phyloP scores from a whole-genome alignment of 2,113 vertebrate genomes.

The Anhinga rufa region DNA sequence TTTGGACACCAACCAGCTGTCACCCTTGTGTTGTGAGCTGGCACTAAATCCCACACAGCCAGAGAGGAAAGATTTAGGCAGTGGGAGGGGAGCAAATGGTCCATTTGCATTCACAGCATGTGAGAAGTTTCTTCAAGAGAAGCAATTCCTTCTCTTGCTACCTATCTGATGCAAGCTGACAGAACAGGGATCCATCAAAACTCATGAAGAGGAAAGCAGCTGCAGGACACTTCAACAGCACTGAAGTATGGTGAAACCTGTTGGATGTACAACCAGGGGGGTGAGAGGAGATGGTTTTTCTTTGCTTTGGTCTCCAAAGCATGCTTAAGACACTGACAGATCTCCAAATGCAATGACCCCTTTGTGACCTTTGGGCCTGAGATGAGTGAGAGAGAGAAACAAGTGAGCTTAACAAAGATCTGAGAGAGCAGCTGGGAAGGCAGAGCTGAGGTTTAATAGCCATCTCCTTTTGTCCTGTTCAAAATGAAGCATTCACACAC shows the following conservation, averaged over 20 bases:
- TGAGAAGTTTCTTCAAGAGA: background rate
- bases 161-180: background rate
- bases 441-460: background rate
- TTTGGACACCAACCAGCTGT: slow-evolving; percentile 67
- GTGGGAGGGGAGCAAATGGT: background rate
- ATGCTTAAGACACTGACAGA: background rate
- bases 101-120: slow-evolving; percentile 13
- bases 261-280: background rate
- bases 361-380: background rate
- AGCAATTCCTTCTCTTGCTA: background rate
- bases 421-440: background rate
- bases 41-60: background rate
- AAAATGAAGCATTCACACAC: background rate
- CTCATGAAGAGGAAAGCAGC: background rate
- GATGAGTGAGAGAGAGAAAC: background rate
- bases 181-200: background rate
- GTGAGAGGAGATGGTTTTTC: no score
- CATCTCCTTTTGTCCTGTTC: background rate
- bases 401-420: background rate
- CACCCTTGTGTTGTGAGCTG: background rate
- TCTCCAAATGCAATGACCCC: background rate
- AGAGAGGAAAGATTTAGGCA: background rate
- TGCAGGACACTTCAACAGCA: background rate
- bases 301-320: background rate
- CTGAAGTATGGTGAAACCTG: background rate